Evolutionary conservation across 2,113 vertebrate species (phyloP).

Genomic region (Neolamprologus tretocephalus): DNA sequence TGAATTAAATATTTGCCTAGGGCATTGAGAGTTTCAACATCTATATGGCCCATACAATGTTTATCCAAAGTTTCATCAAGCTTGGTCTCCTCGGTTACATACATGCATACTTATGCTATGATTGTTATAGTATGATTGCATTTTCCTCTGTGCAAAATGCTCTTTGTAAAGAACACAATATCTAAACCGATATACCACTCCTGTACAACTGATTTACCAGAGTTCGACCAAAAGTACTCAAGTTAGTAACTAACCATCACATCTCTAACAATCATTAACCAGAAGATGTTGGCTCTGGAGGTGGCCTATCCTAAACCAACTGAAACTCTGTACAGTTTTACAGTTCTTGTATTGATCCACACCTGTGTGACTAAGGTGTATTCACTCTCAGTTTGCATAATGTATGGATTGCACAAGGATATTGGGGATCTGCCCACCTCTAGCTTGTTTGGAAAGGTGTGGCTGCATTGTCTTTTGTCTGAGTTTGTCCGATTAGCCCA

Average conservation of each 20-base stretch:
- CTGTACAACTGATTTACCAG: not conserved
- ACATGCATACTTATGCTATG: not conserved
- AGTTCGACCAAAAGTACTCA: not conserved
- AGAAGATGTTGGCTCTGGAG: not conserved
- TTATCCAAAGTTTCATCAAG: not conserved
- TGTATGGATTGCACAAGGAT: not conserved
- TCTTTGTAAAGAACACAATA: not conserved
- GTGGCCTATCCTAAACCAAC: constrained; percentile 9
- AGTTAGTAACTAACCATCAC: constrained; percentile 45
- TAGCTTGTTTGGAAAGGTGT: constrained; percentile 38
- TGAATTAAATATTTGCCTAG: not conserved
- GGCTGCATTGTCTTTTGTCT: constrained; percentile 5
- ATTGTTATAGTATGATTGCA: not conserved
- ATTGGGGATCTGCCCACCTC: not conserved
- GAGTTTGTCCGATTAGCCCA: not conserved
- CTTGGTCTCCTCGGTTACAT: not conserved
- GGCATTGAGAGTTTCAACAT: not conserved
- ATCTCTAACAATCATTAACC: constrained; percentile 57
- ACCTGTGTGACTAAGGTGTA: constrained; percentile 31
- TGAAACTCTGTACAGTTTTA: constrained; percentile 3
- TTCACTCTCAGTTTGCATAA: not conserved
- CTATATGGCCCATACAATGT: not conserved
- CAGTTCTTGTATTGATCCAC: constrained; percentile 15
- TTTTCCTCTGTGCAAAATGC: not conserved
- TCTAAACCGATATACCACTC: not conserved